phyloP scores from a whole-genome alignment of 2,888 invertebrate genomes.

The Zygothrica quintamaculata region DNA sequence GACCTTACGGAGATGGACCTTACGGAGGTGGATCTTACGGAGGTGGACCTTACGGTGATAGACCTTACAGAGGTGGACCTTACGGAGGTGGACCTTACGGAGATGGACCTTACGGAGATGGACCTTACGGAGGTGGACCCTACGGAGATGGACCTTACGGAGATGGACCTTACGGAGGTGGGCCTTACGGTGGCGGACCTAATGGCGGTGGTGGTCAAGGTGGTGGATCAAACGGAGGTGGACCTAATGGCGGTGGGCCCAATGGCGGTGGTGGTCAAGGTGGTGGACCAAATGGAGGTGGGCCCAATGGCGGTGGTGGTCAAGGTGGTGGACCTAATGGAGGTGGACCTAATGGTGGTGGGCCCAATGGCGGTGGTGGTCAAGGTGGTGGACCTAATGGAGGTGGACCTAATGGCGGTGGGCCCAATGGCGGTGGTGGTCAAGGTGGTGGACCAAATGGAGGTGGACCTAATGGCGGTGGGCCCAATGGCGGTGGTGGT shows the following conservation, averaged over 20 bases:
- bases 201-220: no score
- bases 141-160: no score
- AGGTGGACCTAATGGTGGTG: neutral
- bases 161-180: no score
- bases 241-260: neutral
- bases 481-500: neutral
- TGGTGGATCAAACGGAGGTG: no score
- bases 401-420: neutral
- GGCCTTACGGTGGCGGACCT: no score
- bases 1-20: no score
- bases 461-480: no score
- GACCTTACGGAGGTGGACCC: neutral
- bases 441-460: no score
- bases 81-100: neutral
- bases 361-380: neutral
- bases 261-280: neutral
- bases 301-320: neutral
- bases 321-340: neutral
- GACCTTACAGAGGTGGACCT: no score
- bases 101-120: neutral
- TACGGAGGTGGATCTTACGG: neutral
- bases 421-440: neutral
- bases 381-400: neutral
- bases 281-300: neutral
- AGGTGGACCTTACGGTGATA: neutral